Evolutionary conservation across 2,888 invertebrate genomes (phyloP).

Genomic region (Tholera decimalis): DNA sequence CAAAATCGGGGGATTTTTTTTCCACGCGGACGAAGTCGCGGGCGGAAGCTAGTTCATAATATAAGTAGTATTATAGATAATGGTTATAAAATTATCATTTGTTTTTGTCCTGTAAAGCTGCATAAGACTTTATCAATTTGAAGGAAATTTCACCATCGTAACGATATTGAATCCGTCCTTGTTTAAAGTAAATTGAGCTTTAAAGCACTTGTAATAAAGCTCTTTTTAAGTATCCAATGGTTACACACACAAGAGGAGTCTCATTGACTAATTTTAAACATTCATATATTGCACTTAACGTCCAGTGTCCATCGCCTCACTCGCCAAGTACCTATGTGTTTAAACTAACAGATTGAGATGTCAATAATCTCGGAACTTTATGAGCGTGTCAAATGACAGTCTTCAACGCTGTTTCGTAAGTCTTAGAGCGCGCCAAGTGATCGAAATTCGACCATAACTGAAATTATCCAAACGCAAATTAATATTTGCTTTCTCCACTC

Average conservation of each 20-base stretch:
- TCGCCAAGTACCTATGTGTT: conserved; percentile 38
- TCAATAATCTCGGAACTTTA: conserved; percentile 47
- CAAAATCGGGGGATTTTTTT: no score
- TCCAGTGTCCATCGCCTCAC: conserved; percentile 10
- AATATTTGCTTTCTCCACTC: no score
- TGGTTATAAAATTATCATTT: background rate
- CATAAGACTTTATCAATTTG: background rate
- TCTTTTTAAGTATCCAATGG: background rate
- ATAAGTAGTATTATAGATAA: no score
- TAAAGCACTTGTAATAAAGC: rapidly evolving
- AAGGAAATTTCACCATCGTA: background rate
- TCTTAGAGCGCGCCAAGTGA: no score
- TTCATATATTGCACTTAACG: conserved; percentile 17
- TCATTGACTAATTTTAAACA: conserved; percentile 42
- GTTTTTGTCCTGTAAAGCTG: background rate
- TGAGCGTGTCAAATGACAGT: conserved; percentile 29
- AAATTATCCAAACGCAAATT: no score
- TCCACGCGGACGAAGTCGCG: no score
- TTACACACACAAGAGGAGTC: background rate
- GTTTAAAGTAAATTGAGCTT: background rate
- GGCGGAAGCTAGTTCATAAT: no score
- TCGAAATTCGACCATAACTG: no score
- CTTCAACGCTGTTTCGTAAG: background rate
- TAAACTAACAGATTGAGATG: conserved; percentile 35
- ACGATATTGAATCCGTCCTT: background rate